These are phyloP conservation scores for Amorpha juglandis DNA, from an alignment of 2,888 invertebrate species.

Conservation along the genomic window DNA sequence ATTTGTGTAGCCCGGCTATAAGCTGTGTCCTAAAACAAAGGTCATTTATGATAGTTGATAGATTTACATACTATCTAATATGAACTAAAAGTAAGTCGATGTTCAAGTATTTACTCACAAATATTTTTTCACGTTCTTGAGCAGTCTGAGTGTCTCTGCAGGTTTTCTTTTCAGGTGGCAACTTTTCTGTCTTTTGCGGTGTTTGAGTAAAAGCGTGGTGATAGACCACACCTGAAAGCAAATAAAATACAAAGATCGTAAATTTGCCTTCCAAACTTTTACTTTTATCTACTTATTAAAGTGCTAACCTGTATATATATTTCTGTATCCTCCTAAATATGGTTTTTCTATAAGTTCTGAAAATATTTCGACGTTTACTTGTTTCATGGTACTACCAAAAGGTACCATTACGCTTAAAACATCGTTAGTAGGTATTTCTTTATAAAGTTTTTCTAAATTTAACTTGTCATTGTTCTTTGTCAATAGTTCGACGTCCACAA, in stretches of 20 bases:
- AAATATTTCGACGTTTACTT: constrained; percentile 79
- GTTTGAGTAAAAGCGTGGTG: constrained; percentile 94
- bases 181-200: constrained; percentile 83
- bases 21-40: constrained; percentile 73
- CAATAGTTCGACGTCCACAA: constrained; percentile 72
- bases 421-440: constrained; percentile 71
- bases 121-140: constrained; percentile 75
- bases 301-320: constrained; percentile 85
- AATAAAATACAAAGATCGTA: background rate
- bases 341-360: constrained; percentile 87
- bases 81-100: background rate
- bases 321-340: constrained; percentile 91
- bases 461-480: constrained; percentile 71
- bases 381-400: constrained; percentile 65
- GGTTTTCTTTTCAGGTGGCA: constrained; percentile 78
- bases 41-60: background rate
- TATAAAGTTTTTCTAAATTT: constrained; percentile 73
- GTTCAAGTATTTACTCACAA: constrained; percentile 57
- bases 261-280: background rate
- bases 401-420: constrained; percentile 75
- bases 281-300: background rate
- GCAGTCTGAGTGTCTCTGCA: constrained; percentile 88
- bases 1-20: constrained; percentile 86
- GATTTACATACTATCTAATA: background rate
- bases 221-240: constrained; percentile 84